These are phyloP conservation scores for Hemicrepidius hirtus DNA, from an alignment of 2,888 invertebrate genomes.

Conservation along the genomic window DNA sequence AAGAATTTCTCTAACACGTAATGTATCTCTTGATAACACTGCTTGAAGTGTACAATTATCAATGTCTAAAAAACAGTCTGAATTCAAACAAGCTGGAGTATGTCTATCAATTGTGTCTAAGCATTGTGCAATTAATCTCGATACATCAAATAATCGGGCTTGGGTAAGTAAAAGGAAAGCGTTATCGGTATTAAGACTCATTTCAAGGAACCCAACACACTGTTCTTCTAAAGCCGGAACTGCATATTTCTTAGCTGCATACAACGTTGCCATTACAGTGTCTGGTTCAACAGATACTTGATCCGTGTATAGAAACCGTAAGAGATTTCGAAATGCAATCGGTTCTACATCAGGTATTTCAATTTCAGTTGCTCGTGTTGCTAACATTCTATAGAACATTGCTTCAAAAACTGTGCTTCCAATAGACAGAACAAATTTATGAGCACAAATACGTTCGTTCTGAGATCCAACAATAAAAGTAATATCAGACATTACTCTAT, in stretches of 20 bases:
- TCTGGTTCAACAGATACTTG: conserved; percentile 89
- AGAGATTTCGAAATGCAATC: conserved; percentile 84
- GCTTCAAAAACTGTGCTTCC: conserved; percentile 92
- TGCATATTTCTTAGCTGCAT: conserved; percentile 91
- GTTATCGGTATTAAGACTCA: conserved; percentile 87
- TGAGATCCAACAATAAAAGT: conserved; percentile 85
- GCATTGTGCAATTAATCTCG: conserved; percentile 86
- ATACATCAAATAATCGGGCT: conserved; percentile 88
- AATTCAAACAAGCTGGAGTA: conserved; percentile 85
- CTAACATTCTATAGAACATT: conserved; percentile 87
- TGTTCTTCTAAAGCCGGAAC: conserved; percentile 88
- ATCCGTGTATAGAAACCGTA: conserved; percentile 86
- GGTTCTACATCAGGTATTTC: conserved; percentile 91
- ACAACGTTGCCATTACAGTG: conserved; percentile 90
- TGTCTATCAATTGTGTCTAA: conserved; percentile 89
- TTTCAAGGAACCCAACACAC: conserved; percentile 86
- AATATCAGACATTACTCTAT: conserved; percentile 78
- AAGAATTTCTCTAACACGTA: conserved; percentile 85
- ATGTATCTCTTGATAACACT: conserved; percentile 85
- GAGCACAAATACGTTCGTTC: conserved; percentile 84
- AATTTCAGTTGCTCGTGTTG: conserved; percentile 73
- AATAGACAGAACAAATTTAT: conserved; percentile 86
- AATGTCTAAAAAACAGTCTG: conserved; percentile 89
- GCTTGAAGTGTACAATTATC: conserved; percentile 86
- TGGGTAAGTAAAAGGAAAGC: conserved; percentile 87